Evolutionary conservation across 2,797 vertebrate species (phyloP), one percentile per base, ranked within the genome.

Genomic region (Loriculus beryllinus): DNA sequence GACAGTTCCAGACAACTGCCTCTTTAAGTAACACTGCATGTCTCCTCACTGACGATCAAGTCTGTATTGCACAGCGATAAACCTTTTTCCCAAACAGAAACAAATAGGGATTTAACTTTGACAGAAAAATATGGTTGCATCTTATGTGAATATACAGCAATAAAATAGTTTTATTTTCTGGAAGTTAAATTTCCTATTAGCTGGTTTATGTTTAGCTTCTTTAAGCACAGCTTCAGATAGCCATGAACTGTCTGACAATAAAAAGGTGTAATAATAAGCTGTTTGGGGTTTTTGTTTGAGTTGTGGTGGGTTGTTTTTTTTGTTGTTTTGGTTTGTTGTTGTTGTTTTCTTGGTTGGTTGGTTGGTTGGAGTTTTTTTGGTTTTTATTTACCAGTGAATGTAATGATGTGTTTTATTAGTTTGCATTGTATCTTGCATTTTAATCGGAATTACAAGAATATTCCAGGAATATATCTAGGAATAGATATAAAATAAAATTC

Each of bases 351-450:
- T n/a, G 10, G 8, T 22, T 14, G n/a, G 7, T 56, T 33, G 21
- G 2, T 33, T 33, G 7, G 2, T 8, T 10, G 3, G 39, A 6
- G 12, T 1, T 6, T 29, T 21, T 3, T 8, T 13, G 16, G 10
- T 26, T 28, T 52, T 49, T 11, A 60, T 69, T 85, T 9, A 16
- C 6, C 3, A 25, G 3, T 33, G 6, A 51, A 28, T 83, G 90
- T 23, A 60, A 31, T 59, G 3, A 39, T 35, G 3, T 22, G 2
- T 9, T 68, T 64, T 63, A 60, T 56, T 33, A 56, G 9, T 69
- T 62, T 69, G 1, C 6, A 25, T 29, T 74, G 2, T 51, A 7
- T 45, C 31, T n/a, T 72, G 1, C 23, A 64, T 40, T 79, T 33
- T 17, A 69, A 39, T 62, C 77, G 5, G 12, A 80, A 60, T 47